phyloP scores from a whole-genome alignment of 2,888 invertebrate species.

The Drosophila setosimentum region DNA sequence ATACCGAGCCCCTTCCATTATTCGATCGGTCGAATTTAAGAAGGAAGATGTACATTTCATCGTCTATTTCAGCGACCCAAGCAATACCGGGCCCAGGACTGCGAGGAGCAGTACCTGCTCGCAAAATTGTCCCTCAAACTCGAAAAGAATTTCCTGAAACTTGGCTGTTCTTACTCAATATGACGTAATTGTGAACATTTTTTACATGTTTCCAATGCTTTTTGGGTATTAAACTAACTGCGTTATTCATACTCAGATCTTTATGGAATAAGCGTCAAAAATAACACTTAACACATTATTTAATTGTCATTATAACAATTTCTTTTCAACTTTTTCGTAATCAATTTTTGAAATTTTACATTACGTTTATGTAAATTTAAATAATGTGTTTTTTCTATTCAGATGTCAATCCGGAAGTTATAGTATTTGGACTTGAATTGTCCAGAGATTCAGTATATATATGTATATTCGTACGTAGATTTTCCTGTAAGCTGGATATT shows the following conservation, averaged over 20 bases:
- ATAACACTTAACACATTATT: conserved; percentile 16
- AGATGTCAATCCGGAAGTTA: conserved; percentile 2
- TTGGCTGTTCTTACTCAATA: not conserved
- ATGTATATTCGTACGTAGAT: conserved; percentile 38
- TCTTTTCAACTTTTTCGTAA: not conserved
- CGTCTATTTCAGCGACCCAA: accelerated
- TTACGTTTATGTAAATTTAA: not conserved
- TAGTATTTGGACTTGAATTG: conserved; percentile 3
- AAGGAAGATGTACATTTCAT: accelerated
- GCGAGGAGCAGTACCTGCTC: not conserved
- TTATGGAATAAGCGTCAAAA: conserved; percentile 19
- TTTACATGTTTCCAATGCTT: not conserved
- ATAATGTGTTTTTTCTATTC: not conserved
- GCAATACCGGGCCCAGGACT: not conserved
- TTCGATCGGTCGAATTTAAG: no score
- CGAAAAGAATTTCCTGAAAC: conserved; percentile 36
- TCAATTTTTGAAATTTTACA: not conserved
- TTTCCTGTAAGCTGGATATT: conserved; percentile 58
- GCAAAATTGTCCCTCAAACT: not conserved
- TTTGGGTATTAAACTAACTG: conserved; percentile 20
- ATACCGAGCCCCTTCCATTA: not conserved
- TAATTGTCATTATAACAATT: not conserved
- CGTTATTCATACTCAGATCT: conserved; percentile 6
- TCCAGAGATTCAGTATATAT: not conserved
- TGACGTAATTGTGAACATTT: conserved; percentile 2